Percentiles rank a stretch among this genome's conserved stretches.
Conservation (phyloP, 2,113 vertebrate genomes). For the Neoarius graeffei region DNA sequence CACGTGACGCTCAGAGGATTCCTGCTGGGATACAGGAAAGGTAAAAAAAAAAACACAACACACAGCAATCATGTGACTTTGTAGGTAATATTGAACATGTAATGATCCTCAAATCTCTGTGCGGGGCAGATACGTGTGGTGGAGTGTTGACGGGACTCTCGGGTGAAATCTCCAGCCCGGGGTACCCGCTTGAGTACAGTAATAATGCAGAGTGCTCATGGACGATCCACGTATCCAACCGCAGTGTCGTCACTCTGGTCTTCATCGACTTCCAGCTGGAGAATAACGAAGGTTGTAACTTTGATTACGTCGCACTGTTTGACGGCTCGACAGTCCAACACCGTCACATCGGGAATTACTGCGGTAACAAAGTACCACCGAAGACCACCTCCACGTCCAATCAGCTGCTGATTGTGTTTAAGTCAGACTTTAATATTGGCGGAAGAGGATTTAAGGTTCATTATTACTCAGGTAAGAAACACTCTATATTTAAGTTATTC, state of each 20-base stretch:
- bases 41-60: constrained; percentile 64
- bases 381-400: constrained; percentile 76
- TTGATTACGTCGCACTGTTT: constrained; percentile 89
- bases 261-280: constrained; percentile 95
- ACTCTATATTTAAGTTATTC: too few relatives aligned
- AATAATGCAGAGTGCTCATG: constrained; percentile 90
- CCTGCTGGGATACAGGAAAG: constrained; percentile 86
- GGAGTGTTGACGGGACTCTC: constrained; percentile 90
- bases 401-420: constrained; percentile 88
- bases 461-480: constrained; percentile 86
- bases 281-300: constrained; percentile 84
- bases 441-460: constrained; percentile 92
- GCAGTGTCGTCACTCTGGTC: constrained; percentile 78
- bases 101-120: not conserved
- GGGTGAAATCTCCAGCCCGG: constrained; percentile 88
- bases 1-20: constrained; percentile 90
- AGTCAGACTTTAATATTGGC: constrained; percentile 95
- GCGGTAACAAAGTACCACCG: constrained; percentile 78
- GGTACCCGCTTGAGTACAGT: constrained; percentile 90
- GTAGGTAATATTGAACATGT: not conserved
- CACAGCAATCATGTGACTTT: not conserved
- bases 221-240: constrained; percentile 79
- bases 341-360: constrained; percentile 78
- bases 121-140: constrained; percentile 82
- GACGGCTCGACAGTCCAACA: constrained; percentile 77